A percentile compares a stretch with the other conserved stretches of the same genome.
phyloP scores from a whole-genome alignment of 2,888 invertebrate genomes.

The Sinhomidia bicolor region DNA sequence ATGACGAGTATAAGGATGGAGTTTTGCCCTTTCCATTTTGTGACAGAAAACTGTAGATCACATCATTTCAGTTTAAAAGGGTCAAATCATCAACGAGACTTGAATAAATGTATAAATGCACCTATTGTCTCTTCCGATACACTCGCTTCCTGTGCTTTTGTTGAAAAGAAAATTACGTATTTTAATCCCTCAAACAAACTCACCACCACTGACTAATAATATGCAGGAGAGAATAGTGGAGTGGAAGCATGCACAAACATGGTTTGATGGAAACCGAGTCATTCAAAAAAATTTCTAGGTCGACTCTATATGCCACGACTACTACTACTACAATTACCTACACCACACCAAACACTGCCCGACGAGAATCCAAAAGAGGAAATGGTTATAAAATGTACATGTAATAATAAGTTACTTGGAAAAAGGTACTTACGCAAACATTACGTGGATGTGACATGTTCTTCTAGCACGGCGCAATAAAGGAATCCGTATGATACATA shows the following conservation, averaged over 20 bases:
- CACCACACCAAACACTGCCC: background rate
- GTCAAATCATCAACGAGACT: too few species aligned
- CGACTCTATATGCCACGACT: conserved; percentile 24
- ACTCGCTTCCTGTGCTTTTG: too few species aligned
- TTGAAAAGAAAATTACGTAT: too few species aligned
- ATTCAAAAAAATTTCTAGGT: conserved; percentile 30
- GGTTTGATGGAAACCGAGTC: conserved; percentile 6
- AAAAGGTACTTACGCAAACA: background rate
- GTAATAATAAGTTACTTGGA: background rate
- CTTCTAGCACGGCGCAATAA: background rate
- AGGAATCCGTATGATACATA: background rate
- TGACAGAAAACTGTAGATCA: too few species aligned
- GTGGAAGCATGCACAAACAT: background rate
- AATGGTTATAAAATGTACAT: background rate
- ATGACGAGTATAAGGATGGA: too few species aligned
- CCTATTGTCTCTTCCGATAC: too few species aligned
- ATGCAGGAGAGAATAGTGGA: too few species aligned
- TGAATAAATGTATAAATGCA: too few species aligned
- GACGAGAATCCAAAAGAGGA: background rate
- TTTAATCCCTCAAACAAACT: too few species aligned
- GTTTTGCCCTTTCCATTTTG: too few species aligned
- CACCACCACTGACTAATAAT: too few species aligned
- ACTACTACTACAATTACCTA: background rate
- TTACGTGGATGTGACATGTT: conserved; percentile 16
- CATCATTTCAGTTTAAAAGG: too few species aligned